Percentiles rank a stretch among this genome's conserved stretches.
These are phyloP conservation scores for Euborellia annulipes DNA, from an alignment of 1,140 invertebrate genomes.

Conservation along the genomic window DNA sequence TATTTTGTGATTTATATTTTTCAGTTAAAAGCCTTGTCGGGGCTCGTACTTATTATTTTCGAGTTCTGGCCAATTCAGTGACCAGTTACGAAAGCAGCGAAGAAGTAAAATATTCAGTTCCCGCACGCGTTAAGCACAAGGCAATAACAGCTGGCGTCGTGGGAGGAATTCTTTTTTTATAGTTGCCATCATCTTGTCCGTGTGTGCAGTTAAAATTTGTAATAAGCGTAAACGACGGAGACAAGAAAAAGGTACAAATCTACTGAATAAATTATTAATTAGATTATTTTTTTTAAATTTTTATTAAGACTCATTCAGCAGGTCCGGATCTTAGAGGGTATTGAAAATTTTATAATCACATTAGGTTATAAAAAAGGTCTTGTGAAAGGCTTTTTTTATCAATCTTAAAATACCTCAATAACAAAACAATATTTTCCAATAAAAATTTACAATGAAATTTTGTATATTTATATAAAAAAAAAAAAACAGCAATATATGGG, in stretches of 20 bases:
- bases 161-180: conserved; percentile 91
- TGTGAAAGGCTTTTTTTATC: no score
- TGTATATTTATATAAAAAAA: no score
- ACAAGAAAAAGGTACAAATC: conserved; percentile 83
- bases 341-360: no score
- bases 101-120: conserved; percentile 71
- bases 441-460: no score
- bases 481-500: no score
- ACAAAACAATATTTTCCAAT: no score
- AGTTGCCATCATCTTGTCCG: conserved; percentile 85
- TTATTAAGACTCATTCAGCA: no score
- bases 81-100: conserved; percentile 70
- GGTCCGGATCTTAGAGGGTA: neutral
- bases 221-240: conserved; percentile 90
- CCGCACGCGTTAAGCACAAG: conserved; percentile 77
- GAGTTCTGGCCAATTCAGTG: conserved; percentile 69
- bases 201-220: conserved; percentile 93
- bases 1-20: no score
- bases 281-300: neutral
- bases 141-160: conserved; percentile 86
- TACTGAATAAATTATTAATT: no score
- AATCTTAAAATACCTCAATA: no score
- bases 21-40: conserved; percentile 80
- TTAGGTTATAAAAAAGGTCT: no score
- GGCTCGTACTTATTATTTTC: conserved; percentile 77